Evolutionary conservation across 2,113 vertebrate genomes (phyloP).

Genomic region (Progne subis): DNA sequence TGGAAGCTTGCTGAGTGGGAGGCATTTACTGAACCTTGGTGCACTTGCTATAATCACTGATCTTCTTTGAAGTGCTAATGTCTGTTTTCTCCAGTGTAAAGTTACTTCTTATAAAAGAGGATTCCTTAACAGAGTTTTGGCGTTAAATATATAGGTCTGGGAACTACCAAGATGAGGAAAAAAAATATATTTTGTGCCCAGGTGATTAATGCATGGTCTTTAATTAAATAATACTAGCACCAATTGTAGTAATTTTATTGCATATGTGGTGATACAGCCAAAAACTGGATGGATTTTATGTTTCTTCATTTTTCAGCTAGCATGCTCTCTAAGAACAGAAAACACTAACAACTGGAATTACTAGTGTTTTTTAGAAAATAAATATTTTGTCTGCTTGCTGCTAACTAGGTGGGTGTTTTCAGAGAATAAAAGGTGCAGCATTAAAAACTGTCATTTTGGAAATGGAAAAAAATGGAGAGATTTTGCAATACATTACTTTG

Average conservation of each 20-base stretch:
- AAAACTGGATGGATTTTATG: neutral
- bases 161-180: neutral
- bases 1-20: conserved; percentile 60
- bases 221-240: neutral
- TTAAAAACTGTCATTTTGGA: neutral
- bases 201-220: neutral
- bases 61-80: neutral
- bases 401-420: neutral
- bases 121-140: neutral
- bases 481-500: neutral
- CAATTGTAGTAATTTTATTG: neutral
- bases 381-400: neutral
- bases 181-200: neutral
- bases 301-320: neutral
- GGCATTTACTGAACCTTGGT: conserved; percentile 30
- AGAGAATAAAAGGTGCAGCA: neutral
- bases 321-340: neutral
- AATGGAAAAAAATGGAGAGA: neutral
- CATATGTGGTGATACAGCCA: neutral
- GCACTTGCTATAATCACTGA: conserved; percentile 12
- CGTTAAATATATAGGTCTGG: neutral
- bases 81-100: neutral
- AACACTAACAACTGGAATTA: neutral
- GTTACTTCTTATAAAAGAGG: neutral
- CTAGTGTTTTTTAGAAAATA: neutral